Evolutionary conservation across 2,888 invertebrate species (phyloP).

Genomic region (Rhodophaea formosa): DNA sequence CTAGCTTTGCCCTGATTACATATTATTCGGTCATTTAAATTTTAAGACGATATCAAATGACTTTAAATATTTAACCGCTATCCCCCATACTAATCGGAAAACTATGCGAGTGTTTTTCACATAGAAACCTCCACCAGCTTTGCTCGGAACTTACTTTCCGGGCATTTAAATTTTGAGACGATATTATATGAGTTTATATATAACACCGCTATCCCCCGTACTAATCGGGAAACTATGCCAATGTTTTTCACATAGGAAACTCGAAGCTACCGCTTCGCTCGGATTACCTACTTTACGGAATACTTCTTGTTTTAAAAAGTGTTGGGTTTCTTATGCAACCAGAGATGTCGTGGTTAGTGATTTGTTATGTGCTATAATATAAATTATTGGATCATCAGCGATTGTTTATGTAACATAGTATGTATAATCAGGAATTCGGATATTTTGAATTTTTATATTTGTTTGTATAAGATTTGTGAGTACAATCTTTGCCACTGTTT

Average conservation of each 20-base stretch:
- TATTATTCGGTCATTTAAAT: too few relatives aligned
- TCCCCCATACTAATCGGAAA: conserved; percentile 4
- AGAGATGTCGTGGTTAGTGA: neutral
- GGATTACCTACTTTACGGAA: conserved; percentile 8
- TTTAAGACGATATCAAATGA: neutral
- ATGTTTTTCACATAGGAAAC: conserved; percentile 17
- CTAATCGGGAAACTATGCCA: conserved; percentile 8
- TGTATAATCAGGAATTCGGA: neutral
- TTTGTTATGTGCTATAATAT: neutral
- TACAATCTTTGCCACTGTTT: too few relatives aligned
- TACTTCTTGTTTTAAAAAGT: neutral
- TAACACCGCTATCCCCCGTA: neutral
- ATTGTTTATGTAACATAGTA: neutral
- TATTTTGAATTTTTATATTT: neutral
- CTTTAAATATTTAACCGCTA: neutral
- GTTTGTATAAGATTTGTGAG: too few relatives aligned
- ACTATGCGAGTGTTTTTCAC: conserved; percentile 15
- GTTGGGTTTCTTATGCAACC: neutral
- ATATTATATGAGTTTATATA: neutral
- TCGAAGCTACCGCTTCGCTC: conserved; percentile 11
- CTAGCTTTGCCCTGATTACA: too few relatives aligned
- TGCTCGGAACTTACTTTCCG: too few relatives aligned
- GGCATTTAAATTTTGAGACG: neutral
- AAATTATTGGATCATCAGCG: neutral
- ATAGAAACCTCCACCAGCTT: too few relatives aligned